Evolutionary conservation across 2,113 vertebrate species (phyloP).

Genomic region (Grammomys dolichurus): DNA sequence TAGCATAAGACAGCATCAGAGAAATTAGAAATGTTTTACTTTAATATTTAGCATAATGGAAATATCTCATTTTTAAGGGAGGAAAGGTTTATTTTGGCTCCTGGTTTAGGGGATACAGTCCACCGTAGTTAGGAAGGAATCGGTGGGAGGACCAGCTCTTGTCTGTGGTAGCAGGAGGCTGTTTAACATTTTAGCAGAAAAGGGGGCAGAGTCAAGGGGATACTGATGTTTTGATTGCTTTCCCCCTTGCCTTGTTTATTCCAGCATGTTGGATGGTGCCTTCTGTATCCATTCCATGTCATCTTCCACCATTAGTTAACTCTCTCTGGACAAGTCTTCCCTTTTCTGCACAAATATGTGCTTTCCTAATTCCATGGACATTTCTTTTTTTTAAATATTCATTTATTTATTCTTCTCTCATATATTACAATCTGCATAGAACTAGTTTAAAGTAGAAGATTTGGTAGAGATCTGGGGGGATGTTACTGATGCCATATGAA

Average conservation of each 20-base stretch:
- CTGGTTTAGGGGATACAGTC: not conserved
- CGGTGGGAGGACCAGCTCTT: not conserved
- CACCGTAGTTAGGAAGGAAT: not conserved
- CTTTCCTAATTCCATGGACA: not conserved
- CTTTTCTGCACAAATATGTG: not conserved
- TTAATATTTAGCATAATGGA: slow-evolving; percentile 26
- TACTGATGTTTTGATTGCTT: not conserved
- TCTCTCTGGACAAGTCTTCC: not conserved
- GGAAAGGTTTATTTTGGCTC: not conserved
- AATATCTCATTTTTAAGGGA: not conserved
- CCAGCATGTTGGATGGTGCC: not conserved
- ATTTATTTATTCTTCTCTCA: too few species aligned
- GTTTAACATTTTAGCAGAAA: not conserved
- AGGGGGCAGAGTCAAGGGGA: not conserved
- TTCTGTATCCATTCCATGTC: not conserved
- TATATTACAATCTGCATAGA: too few species aligned
- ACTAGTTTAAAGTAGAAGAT: not conserved
- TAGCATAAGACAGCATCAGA: not conserved
- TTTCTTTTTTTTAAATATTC: not conserved
- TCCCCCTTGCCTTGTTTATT: not conserved
- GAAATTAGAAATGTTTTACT: slow-evolving; percentile 21
- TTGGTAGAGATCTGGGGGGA: not conserved
- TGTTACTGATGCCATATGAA: not conserved
- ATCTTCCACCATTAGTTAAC: not conserved
- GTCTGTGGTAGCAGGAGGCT: not conserved